Percentiles rank a stretch among this genome's conserved stretches.
These are phyloP conservation scores for Pachyramphus minor DNA, from an alignment of 2,113 vertebrate genomes.

Conservation along the genomic window DNA sequence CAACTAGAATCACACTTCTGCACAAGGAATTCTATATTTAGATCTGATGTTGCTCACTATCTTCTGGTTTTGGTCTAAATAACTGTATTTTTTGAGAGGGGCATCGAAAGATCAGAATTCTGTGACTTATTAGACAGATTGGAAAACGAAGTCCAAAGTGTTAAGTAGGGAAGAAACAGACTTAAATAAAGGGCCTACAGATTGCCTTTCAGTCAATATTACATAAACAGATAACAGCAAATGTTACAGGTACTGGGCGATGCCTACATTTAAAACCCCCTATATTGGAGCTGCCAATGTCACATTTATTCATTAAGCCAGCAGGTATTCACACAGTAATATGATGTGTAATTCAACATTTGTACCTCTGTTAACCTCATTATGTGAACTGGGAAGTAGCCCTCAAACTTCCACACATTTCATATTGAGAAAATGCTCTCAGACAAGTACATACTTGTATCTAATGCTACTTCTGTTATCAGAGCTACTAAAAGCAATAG, in stretches of 20 bases:
- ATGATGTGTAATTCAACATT: background rate
- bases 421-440: background rate
- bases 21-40: background rate
- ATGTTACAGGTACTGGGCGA: background rate
- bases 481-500: background rate
- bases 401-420: background rate
- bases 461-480: background rate
- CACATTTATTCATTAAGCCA: background rate
- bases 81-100: background rate
- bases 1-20: background rate
- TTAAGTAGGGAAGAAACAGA: background rate
- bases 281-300: background rate
- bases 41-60: background rate
- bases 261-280: background rate
- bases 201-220: background rate
- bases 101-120: background rate
- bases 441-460: background rate
- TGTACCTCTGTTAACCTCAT: background rate
- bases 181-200: background rate
- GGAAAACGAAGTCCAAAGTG: background rate
- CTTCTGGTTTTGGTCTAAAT: background rate
- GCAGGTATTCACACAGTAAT: background rate
- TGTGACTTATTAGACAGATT: accelerated
- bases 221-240: background rate
- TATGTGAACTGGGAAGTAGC: background rate